Evolutionary conservation across 2,797 vertebrate genomes (phyloP).

Genomic region (Crocidura indochinensis): DNA sequence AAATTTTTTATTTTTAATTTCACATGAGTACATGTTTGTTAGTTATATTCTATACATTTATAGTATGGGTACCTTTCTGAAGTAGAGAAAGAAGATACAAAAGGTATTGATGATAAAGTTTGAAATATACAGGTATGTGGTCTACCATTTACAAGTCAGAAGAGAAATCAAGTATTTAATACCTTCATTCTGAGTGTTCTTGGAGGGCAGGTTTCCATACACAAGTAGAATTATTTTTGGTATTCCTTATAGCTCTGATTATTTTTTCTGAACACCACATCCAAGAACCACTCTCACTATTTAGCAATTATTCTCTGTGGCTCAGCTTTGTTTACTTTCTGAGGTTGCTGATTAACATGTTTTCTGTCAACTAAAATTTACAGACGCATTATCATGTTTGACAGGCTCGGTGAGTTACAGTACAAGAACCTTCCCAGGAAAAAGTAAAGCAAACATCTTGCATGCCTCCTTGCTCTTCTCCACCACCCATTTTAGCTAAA

Average conservation of each 20-base stretch:
- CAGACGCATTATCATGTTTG: slow-evolving; percentile 72
- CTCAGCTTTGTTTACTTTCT: slow-evolving; percentile 80
- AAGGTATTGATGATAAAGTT: slow-evolving; percentile 19
- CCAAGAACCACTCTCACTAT: background rate
- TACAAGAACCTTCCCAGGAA: slow-evolving; percentile 28
- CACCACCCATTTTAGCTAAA: background rate
- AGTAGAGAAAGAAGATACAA: slow-evolving; percentile 19
- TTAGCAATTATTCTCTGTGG: slow-evolving; percentile 33
- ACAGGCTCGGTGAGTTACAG: slow-evolving; percentile 61
- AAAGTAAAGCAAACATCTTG: background rate
- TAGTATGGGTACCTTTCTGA: slow-evolving; percentile 23
- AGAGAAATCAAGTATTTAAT: background rate
- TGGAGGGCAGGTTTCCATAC: background rate
- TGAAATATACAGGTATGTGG: background rate
- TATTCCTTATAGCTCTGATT: background rate
- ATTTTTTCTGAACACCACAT: slow-evolving; percentile 44
- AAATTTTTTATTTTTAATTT: slow-evolving; percentile 43
- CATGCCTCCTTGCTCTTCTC: background rate
- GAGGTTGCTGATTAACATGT: slow-evolving; percentile 74
- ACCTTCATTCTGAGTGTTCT: background rate
- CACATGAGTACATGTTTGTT: background rate
- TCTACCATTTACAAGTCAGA: background rate
- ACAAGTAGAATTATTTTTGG: background rate
- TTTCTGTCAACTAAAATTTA: slow-evolving; percentile 77
- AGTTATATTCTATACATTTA: slow-evolving; percentile 30